Evolutionary conservation across 2,113 vertebrate species (phyloP).

Genomic region (Ciconia stormi): DNA sequence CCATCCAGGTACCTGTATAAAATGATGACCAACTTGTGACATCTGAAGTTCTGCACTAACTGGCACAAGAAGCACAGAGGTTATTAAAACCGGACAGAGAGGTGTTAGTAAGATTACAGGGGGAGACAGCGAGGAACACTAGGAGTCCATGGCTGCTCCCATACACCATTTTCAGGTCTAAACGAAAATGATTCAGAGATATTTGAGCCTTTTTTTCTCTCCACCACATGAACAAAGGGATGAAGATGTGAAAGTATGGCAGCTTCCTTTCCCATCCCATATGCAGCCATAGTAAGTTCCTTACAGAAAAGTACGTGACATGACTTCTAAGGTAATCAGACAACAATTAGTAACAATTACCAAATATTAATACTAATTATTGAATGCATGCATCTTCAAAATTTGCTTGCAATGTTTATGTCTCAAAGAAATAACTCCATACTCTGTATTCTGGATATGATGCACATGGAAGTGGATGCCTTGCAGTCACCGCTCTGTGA

Average conservation of each 20-base stretch:
- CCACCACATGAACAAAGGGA: background rate
- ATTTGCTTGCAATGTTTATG: background rate
- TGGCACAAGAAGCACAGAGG: background rate
- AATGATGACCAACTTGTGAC: background rate
- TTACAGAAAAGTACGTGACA: background rate
- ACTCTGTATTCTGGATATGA: background rate
- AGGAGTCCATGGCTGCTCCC: background rate
- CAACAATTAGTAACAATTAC: background rate
- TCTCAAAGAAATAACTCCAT: background rate
- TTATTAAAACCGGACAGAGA: background rate
- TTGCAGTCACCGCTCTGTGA: accelerated
- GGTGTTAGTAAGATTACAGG: background rate
- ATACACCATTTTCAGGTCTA: background rate
- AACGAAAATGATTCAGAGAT: background rate
- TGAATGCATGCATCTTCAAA: background rate
- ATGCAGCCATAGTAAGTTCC: background rate
- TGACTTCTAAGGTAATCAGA: background rate
- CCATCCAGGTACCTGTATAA: accelerated
- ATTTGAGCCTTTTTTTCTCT: background rate
- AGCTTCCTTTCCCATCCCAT: background rate
- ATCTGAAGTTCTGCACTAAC: background rate
- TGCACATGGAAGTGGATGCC: accelerated
- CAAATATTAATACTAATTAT: background rate
- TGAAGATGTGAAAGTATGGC: background rate
- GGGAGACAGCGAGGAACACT: background rate